phyloP scores from a whole-genome alignment of 2,888 invertebrate genomes.

The Lasius fuliginosus region DNA sequence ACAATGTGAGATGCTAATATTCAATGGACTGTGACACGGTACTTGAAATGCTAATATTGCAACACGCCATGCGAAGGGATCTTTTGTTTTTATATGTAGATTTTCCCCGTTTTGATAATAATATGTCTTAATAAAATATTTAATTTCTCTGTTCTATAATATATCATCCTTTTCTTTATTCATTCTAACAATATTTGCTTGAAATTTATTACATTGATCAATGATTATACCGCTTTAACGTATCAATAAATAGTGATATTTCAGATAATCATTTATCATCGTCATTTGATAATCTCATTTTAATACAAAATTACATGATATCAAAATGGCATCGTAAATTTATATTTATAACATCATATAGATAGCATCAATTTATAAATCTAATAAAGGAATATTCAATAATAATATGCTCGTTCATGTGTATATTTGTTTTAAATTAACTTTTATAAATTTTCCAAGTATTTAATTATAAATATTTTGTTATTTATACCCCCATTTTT shows the following conservation, averaged over 20 bases:
- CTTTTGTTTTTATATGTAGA: constrained; percentile 36
- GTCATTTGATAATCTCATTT: background rate
- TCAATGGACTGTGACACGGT: constrained; percentile 51
- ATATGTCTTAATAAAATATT: constrained; percentile 6
- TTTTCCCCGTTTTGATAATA: background rate
- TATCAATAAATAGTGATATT: background rate
- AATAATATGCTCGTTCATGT: background rate
- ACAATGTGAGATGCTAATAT: constrained; percentile 56
- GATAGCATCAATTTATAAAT: background rate
- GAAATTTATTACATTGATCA: background rate
- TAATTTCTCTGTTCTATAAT: background rate
- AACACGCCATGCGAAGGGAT: background rate
- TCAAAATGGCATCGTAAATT: background rate
- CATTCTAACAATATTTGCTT: background rate
- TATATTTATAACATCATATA: background rate
- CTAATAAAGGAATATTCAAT: background rate
- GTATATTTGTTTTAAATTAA: background rate
- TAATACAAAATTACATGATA: background rate
- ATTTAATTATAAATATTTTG: background rate
- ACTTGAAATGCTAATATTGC: constrained; percentile 53
- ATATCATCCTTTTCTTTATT: background rate
- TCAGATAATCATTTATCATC: background rate
- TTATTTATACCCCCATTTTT: background rate
- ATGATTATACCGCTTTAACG: background rate
- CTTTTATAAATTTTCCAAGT: background rate